Evolutionary conservation across 92 coral and sea anemone genomes (phyloP), one percentile per base, ranked within the genome.

Genomic region (Muricea muricata): DNA sequence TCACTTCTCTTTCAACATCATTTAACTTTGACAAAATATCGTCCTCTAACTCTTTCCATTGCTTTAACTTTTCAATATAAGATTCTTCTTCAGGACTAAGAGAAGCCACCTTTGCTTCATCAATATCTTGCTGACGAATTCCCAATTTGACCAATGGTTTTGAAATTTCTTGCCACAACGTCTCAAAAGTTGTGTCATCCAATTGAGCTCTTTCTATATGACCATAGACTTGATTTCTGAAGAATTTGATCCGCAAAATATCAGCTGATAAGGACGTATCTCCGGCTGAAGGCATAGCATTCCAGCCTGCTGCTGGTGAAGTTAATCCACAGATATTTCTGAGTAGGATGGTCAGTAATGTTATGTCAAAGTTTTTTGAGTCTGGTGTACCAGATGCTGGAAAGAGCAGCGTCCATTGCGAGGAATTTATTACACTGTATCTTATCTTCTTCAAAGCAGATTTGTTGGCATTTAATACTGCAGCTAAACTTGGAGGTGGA

Each of bases 151-250:
- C 47, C 14, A 90, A 21, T 26, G 91, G 15, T 5, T 18, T 1
- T 15, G 84, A 37, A 28, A 80, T 46, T 65, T 79, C 29, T 9
- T 54, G 29, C 92, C 92, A 89, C 78, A 63, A 70, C 11, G 40
- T 71, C 10, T 90, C 81, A 20, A 86, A 90, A 18, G 65, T 56
- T 30, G n/a, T 77, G 14, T 37, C 52, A 7, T 78, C 42, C 21
- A 79, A 61, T 3, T 54, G 90, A 7, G 92, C 34, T 0, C 74
- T 50, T 21, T 68, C 21, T 0, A 42, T 39, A 32, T 89, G 92
- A 41, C 32, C 69, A 24, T 78, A 89, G 24, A 89, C 61, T 24
- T 86, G 55, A 40, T 89, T 89, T 20, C 92, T 75, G 29, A 50
- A 86, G 24, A 31, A 57, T 52, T 86, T 85, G 25, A 89, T 75